Conservation (phyloP, 2,888 invertebrate genomes). For the Leptinotarsa juncta region DNA sequence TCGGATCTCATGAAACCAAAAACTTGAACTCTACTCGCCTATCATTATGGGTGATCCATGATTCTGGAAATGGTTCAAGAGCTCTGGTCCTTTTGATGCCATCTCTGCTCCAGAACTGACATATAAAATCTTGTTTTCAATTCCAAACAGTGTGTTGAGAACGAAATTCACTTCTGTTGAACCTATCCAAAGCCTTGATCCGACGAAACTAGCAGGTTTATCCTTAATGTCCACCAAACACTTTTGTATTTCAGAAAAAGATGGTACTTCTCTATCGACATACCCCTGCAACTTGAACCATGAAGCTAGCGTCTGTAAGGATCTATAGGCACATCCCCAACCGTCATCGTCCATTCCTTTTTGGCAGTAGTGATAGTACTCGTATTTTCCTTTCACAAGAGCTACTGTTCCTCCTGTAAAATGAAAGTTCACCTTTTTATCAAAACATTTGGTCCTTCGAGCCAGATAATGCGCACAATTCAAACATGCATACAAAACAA, state of each 20-base stretch:
- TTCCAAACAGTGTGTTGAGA: slow-evolving; percentile 81
- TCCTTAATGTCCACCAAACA: slow-evolving; percentile 95
- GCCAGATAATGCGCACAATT: no score
- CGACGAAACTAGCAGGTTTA: slow-evolving; percentile 87
- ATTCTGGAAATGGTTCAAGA: slow-evolving; percentile 90
- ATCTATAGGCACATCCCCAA: slow-evolving; percentile 99
- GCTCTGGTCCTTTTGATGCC: slow-evolving; percentile 80
- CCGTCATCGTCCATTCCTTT: slow-evolving; percentile 93
- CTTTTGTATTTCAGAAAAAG: slow-evolving; percentile 89
- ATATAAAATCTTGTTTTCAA: slow-evolving; percentile 84
- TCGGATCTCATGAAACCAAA: no score
- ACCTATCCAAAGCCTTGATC: slow-evolving; percentile 97
- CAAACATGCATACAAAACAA: no score
- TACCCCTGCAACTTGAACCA: slow-evolving; percentile 93
- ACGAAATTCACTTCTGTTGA: slow-evolving; percentile 97
- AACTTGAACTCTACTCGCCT: slow-evolving; percentile 68
- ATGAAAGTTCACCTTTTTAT: no score
- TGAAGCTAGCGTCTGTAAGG: slow-evolving; percentile 94
- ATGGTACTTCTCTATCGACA: slow-evolving; percentile 80
- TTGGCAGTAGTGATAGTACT: slow-evolving; percentile 98
- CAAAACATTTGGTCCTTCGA: no score
- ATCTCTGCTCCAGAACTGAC: slow-evolving; percentile 90
- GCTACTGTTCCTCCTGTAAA: slow-evolving; percentile 66
- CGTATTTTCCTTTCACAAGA: slow-evolving; percentile 85
- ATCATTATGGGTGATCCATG: slow-evolving; percentile 99